phyloP scores from a whole-genome alignment of 2,888 invertebrate species.

The Oeneis ivallda region DNA sequence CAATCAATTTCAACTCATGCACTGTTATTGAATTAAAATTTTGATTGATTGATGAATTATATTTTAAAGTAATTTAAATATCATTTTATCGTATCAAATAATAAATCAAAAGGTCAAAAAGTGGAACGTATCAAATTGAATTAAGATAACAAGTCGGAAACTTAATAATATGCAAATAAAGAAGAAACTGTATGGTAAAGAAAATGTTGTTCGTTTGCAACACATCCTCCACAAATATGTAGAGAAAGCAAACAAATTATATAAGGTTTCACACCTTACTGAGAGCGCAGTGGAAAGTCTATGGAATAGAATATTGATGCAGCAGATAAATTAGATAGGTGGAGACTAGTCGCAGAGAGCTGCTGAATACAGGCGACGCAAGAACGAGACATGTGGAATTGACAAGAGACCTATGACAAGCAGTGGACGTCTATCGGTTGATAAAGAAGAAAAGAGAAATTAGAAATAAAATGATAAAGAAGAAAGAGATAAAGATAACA shows the following conservation, averaged over 20 bases:
- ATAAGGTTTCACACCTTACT: slow-evolving; percentile 48
- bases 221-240: slow-evolving; percentile 52
- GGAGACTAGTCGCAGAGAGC: too few relatives aligned
- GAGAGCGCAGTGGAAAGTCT: slow-evolving; percentile 31
- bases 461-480: too few relatives aligned
- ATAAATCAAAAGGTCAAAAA: slow-evolving; percentile 13
- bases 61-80: neutral
- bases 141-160: slow-evolving; percentile 12
- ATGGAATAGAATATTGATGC: slow-evolving; percentile 38
- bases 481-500: too few relatives aligned
- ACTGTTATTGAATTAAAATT: neutral
- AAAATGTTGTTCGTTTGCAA: slow-evolving; percentile 54
- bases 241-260: slow-evolving; percentile 74
- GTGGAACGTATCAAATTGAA: slow-evolving; percentile 6
- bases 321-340: slow-evolving; percentile 37
- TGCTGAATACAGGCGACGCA: too few relatives aligned
- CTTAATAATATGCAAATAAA: slow-evolving; percentile 17
- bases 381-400: too few relatives aligned
- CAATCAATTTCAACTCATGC: neutral
- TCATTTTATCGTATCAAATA: neutral
- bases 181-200: slow-evolving; percentile 25
- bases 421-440: too few relatives aligned
- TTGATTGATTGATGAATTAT: neutral
- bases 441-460: neutral
- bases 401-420: too few relatives aligned